A percentile compares a stretch with the other conserved stretches of the same genome.
These are phyloP conservation scores for Dusona sp. DNA, from an alignment of 2,888 invertebrate genomes.

Conservation along the genomic window DNA sequence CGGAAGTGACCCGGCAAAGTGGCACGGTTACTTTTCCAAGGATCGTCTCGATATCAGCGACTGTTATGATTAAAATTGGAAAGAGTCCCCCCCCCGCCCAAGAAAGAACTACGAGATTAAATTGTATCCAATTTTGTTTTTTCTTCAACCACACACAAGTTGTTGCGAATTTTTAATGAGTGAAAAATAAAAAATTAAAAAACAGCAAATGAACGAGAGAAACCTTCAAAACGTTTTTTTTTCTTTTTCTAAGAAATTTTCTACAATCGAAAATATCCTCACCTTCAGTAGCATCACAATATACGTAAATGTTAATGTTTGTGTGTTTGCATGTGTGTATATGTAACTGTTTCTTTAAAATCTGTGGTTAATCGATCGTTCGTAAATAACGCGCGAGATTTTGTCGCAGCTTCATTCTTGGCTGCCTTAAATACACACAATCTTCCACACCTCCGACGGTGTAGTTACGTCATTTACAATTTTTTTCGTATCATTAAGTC, in stretches of 20 bases:
- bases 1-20: constrained; percentile 44
- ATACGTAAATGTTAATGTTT: constrained; percentile 16
- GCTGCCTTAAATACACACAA: too few relatives aligned
- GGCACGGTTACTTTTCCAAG: constrained; percentile 62
- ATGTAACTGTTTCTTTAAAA: not conserved
- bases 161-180: not conserved
- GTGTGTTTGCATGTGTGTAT: constrained; percentile 28
- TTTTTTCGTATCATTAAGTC: not conserved
- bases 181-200: constrained; percentile 12
- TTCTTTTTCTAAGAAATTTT: constrained; percentile 24
- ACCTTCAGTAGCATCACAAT: constrained; percentile 15
- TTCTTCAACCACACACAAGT: constrained; percentile 22
- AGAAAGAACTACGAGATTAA: constrained; percentile 63
- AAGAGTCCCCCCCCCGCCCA: constrained; percentile 45
- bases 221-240: constrained; percentile 31
- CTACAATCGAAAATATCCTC: constrained; percentile 16
- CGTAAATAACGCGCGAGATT: too few relatives aligned
- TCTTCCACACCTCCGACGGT: too few relatives aligned
- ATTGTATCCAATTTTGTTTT: constrained; percentile 42
- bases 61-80: constrained; percentile 44
- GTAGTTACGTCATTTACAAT: not conserved
- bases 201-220: constrained; percentile 15
- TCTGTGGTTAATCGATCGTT: too few relatives aligned
- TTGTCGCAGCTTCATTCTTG: too few relatives aligned
- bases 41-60: constrained; percentile 28